Conservation (phyloP, 2,113 vertebrate genomes). For the Beaufortia kweichowensis region DNA sequence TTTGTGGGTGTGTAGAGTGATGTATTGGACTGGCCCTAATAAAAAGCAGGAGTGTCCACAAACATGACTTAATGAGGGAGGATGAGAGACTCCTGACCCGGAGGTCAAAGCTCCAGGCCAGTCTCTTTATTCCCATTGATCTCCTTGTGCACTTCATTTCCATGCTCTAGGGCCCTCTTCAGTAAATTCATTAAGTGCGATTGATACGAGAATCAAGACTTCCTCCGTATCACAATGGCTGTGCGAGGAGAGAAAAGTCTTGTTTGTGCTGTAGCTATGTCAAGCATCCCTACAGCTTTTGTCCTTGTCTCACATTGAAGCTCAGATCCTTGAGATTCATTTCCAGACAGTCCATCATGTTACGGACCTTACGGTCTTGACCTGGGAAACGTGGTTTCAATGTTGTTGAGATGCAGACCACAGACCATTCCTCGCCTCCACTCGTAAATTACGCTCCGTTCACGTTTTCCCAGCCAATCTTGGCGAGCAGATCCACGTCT, state of each 20-base stretch:
- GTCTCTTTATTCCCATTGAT: constrained; percentile 55
- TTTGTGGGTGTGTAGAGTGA: constrained; percentile 37
- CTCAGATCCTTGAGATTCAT: constrained; percentile 26
- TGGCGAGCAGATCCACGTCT: constrained; percentile 57
- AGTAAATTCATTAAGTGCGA: constrained; percentile 50
- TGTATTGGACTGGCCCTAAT: constrained; percentile 50
- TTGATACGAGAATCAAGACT: constrained; percentile 47
- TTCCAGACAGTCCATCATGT: constrained; percentile 35
- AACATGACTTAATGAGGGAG: constrained; percentile 62
- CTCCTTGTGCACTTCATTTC: constrained; percentile 52
- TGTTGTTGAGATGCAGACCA: constrained; percentile 68
- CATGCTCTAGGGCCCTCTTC: constrained; percentile 45
- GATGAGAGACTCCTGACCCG: constrained; percentile 58
- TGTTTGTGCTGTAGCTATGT: constrained; percentile 22
- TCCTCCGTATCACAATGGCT: constrained; percentile 28
- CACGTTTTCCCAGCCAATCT: constrained; percentile 60
- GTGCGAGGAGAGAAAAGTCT: background rate
- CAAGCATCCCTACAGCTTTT: constrained; percentile 21
- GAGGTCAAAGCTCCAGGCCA: constrained; percentile 48
- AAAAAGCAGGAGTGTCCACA: constrained; percentile 63
- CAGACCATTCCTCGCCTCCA: constrained; percentile 64
- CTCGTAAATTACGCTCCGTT: constrained; percentile 65
- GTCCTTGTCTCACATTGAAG: constrained; percentile 12
- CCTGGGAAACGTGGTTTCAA: constrained; percentile 66
- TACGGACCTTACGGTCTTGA: constrained; percentile 57